These are phyloP conservation scores for Balanococcus diminutus DNA, from an alignment of 2,888 invertebrate species.

Conservation along the genomic window DNA sequence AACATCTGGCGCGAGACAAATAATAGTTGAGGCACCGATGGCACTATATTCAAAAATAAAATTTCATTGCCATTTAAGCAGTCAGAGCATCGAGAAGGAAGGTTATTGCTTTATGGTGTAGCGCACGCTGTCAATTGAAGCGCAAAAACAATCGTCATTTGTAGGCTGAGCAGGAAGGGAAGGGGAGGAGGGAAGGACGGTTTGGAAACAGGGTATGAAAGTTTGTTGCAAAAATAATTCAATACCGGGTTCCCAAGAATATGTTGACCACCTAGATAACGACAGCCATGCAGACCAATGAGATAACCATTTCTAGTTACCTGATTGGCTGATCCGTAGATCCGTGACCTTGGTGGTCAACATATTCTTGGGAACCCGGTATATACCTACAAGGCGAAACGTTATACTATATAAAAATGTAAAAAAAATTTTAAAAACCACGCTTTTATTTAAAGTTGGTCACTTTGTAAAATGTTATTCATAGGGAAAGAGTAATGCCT, in stretches of 20 bases:
- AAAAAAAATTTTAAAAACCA: too few relatives aligned
- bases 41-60: neutral
- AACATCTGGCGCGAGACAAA: neutral
- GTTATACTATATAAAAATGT: neutral
- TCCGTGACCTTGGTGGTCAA: too few relatives aligned
- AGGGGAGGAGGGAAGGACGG: neutral
- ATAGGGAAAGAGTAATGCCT: too few relatives aligned
- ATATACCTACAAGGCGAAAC: neutral
- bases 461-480: too few relatives aligned
- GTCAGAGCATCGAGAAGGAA: neutral
- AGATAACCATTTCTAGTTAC: too few relatives aligned
- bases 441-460: too few relatives aligned
- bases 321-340: too few relatives aligned
- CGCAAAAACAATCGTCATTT: conserved; percentile 7
- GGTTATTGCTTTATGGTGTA: neutral
- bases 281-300: too few relatives aligned
- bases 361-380: too few relatives aligned
- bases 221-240: conserved; percentile 18
- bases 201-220: too few relatives aligned
- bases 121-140: neutral
- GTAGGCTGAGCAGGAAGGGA: neutral
- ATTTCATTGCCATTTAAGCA: neutral
- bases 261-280: too few relatives aligned
- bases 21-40: neutral
- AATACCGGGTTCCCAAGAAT: too few relatives aligned